phyloP scores from a whole-genome alignment of 92 coral and sea anemone genomes.

The Palythoa caribaeorum region DNA sequence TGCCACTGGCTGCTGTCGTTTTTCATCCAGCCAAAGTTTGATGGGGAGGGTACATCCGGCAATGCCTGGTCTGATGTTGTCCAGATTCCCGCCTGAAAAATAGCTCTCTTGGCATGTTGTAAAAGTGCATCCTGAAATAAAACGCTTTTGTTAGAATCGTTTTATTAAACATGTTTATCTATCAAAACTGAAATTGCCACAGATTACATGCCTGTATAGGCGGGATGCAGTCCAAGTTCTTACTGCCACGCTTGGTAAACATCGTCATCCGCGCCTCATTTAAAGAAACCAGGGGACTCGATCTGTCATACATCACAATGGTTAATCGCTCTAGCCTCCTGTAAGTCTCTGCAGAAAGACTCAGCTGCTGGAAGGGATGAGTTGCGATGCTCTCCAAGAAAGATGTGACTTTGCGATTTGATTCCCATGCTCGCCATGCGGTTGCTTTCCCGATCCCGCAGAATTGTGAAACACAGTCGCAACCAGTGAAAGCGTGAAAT shows the following conservation, averaged over 20 bases:
- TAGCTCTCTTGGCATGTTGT: background rate
- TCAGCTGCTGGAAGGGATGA: background rate
- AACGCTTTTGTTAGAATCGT: background rate
- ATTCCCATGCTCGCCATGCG: background rate
- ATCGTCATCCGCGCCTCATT: too few species aligned
- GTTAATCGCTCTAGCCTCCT: background rate
- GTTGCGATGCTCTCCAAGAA: too few species aligned
- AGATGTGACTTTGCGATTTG: too few species aligned
- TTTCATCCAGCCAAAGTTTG: background rate
- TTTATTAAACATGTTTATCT: background rate
- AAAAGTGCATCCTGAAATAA: background rate
- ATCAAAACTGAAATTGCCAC: background rate
- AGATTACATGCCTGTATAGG: background rate
- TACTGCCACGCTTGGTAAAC: background rate
- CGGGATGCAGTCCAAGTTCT: background rate
- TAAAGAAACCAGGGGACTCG: background rate
- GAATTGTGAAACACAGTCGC: conserved; percentile 4
- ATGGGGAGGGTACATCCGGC: background rate
- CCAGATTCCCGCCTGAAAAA: background rate
- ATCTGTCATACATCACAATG: conserved; percentile 1
- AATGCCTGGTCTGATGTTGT: background rate
- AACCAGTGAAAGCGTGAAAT: conserved; percentile 15
- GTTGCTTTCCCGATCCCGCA: too few species aligned
- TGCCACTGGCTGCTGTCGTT: background rate
- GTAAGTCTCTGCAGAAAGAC: conserved; percentile 10